phyloP scores from a whole-genome alignment of 2,113 vertebrate genomes.

The Castor canadensis region DNA sequence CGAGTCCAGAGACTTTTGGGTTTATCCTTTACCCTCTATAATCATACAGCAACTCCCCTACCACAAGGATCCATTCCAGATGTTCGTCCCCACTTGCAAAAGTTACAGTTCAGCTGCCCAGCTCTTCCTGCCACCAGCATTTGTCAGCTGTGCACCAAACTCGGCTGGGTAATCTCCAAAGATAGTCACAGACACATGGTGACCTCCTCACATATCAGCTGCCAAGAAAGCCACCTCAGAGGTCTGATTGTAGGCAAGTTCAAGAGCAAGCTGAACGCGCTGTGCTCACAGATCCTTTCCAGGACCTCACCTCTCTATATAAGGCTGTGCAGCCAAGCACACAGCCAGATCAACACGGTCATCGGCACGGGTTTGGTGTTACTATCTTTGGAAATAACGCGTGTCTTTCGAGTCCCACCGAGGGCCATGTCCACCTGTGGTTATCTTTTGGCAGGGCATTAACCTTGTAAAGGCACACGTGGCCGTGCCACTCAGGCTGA shows the following conservation, averaged over 20 bases:
- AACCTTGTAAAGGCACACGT: not conserved
- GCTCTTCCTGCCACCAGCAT: not conserved
- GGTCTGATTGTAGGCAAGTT: not conserved
- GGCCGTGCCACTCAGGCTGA: not conserved
- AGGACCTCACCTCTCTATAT: not conserved
- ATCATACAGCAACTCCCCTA: rapidly evolving
- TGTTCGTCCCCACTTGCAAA: not conserved
- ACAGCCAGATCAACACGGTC: not conserved
- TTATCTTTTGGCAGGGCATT: not conserved
- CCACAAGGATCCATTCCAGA: not conserved
- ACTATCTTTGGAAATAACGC: slow-evolving; percentile 45
- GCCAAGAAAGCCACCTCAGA: not conserved
- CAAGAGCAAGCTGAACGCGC: rapidly evolving
- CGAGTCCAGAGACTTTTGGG: not conserved
- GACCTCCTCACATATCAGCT: not conserved
- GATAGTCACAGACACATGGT: not conserved
- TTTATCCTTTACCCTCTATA: not conserved
- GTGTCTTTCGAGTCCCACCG: not conserved
- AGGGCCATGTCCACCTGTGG: slow-evolving; percentile 13
- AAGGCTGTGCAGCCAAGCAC: not conserved
- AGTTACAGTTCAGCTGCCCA: not conserved
- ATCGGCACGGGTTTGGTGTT: not conserved
- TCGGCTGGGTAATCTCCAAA: not conserved
- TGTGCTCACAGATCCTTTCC: rapidly evolving
- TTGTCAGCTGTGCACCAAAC: not conserved